Percentiles rank a stretch among this genome's conserved stretches.
Conservation (phyloP, 2,113 vertebrate species). For the Astatoreochromis straeleni region DNA sequence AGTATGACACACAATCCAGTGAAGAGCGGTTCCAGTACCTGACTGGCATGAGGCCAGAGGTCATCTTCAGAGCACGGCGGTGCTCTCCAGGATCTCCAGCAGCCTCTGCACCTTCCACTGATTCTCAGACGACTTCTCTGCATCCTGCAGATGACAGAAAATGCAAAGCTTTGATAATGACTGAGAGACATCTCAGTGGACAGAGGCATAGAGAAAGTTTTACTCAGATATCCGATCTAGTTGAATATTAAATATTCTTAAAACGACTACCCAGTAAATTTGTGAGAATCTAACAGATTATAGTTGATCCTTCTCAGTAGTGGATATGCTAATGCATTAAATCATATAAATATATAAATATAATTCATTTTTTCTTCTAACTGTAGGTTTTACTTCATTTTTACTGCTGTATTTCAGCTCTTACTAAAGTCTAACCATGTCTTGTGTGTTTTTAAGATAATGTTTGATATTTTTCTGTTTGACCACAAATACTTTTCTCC, state of each 20-base stretch:
- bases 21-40: background rate
- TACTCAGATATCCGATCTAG: accelerated
- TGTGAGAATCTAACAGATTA: background rate
- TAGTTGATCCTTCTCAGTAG: background rate
- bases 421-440: background rate
- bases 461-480: accelerated
- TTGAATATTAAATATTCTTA: background rate
- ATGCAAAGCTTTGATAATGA: background rate
- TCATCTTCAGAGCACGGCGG: background rate
- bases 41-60: background rate
- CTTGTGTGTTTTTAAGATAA: background rate
- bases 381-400: background rate
- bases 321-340: accelerated
- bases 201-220: background rate
- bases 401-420: background rate
- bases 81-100: slow-evolving; percentile 60
- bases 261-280: accelerated
- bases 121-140: background rate
- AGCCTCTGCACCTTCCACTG: slow-evolving; percentile 55
- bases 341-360: too few relatives aligned
- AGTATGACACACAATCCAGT: background rate
- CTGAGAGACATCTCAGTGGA: background rate
- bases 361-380: background rate
- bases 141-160: background rate
- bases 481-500: background rate